phyloP scores from a whole-genome alignment of 2,888 invertebrate genomes.

The Nemurella pictetii region DNA sequence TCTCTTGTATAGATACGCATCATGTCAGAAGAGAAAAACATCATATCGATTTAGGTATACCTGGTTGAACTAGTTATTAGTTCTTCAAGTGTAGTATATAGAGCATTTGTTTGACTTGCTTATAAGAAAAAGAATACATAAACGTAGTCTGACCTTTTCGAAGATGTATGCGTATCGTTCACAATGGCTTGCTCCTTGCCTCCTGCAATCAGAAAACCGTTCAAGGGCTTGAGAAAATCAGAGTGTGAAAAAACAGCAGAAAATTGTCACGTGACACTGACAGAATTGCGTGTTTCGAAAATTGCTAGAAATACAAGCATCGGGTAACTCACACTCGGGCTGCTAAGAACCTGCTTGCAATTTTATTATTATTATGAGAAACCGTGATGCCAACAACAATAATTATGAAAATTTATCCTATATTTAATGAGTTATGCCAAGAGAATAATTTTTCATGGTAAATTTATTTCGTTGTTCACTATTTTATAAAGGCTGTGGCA shows the following conservation, averaged over 20 bases:
- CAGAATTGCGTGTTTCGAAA: background rate
- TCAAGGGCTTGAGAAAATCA: background rate
- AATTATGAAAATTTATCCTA: background rate
- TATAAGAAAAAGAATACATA: background rate
- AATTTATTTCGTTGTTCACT: background rate
- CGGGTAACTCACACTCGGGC: too few species aligned
- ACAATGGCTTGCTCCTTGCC: too few species aligned
- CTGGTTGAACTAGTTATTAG: too few species aligned
- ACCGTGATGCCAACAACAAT: background rate
- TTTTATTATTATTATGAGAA: background rate
- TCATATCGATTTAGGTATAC: too few species aligned
- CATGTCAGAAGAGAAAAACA: too few species aligned
- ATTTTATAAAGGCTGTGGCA: background rate
- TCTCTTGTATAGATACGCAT: too few species aligned
- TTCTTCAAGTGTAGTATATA: too few species aligned
- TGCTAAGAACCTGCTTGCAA: background rate
- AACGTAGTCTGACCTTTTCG: background rate
- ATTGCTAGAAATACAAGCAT: background rate
- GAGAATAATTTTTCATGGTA: background rate
- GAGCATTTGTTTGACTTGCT: too few species aligned
- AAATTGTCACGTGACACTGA: background rate
- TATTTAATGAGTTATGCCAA: background rate
- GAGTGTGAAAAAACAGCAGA: background rate
- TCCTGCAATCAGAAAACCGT: background rate
- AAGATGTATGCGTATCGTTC: background rate